A percentile compares a stretch with the other conserved stretches of the same genome.
phyloP scores from a whole-genome alignment of 1,140 invertebrate genomes.

The Brachionus manjavacas region DNA sequence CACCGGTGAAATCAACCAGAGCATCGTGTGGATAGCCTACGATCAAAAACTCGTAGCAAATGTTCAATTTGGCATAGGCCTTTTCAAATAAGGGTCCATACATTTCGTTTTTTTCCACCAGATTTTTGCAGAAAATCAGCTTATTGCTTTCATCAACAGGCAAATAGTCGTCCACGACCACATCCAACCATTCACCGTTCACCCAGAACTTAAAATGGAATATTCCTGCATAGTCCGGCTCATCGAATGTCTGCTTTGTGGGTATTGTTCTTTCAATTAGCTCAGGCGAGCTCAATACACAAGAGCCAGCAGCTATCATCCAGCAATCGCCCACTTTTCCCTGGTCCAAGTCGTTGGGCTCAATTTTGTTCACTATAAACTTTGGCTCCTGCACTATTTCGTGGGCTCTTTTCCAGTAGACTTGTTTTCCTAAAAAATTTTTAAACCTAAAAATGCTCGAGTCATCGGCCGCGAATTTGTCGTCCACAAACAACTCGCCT shows the following conservation, averaged over 20 bases:
- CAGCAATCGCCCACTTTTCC: constrained; percentile 66
- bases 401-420: constrained; percentile 59
- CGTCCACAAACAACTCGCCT: constrained; percentile 66
- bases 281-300: constrained; percentile 64
- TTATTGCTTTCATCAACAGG: constrained; percentile 65
- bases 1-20: constrained; percentile 61
- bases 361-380: constrained; percentile 45
- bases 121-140: constrained; percentile 67
- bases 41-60: constrained; percentile 58
- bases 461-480: constrained; percentile 64
- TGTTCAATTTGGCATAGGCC: constrained; percentile 60
- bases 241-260: constrained; percentile 64
- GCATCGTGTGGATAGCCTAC: constrained; percentile 61
- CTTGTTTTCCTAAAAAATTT: constrained; percentile 50
- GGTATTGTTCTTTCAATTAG: constrained; percentile 67
- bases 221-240: constrained; percentile 56
- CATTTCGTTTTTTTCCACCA: constrained; percentile 68
- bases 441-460: constrained; percentile 61
- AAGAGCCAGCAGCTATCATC: constrained; percentile 66
- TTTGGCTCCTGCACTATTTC: constrained; percentile 49
- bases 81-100: constrained; percentile 75
- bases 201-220: constrained; percentile 71
- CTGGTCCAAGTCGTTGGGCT: constrained; percentile 63
- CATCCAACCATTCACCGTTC: constrained; percentile 71
- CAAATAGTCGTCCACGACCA: constrained; percentile 70